Conservation (phyloP, 1,140 invertebrate species). For the Ceratina australensis region DNA sequence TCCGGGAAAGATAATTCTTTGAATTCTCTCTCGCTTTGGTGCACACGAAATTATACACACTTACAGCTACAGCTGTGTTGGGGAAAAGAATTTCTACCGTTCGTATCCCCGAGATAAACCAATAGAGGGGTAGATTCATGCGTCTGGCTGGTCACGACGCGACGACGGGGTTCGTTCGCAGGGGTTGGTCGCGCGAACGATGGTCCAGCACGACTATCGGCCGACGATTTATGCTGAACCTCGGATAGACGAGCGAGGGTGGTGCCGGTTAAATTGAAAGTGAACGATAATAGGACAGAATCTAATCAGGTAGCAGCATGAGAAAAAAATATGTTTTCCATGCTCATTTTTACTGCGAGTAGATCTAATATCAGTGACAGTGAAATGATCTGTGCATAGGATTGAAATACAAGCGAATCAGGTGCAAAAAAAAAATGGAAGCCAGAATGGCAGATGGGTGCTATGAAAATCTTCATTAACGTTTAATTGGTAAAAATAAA, state of each 20-base stretch:
- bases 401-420: neutral
- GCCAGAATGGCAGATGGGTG: too few species aligned
- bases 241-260: constrained; percentile 8
- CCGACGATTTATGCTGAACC: constrained; percentile 41
- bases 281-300: constrained; percentile 1
- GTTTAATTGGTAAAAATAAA: neutral
- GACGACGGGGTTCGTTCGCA: constrained; percentile 14
- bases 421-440: constrained; percentile 15
- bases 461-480: neutral
- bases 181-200: constrained; percentile 24
- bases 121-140: constrained; percentile 25
- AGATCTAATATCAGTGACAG: too few species aligned
- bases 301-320: neutral
- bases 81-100: neutral
- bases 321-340: neutral
- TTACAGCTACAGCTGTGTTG: neutral
- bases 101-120: constrained; percentile 15
- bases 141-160: constrained; percentile 20
- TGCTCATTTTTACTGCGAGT: too few species aligned
- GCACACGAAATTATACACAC: constrained; percentile 19
- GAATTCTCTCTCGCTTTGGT: neutral
- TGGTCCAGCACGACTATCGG: constrained; percentile 25
- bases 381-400: neutral
- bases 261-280: neutral
- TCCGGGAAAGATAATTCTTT: constrained; percentile 11